A percentile compares a stretch with the other conserved stretches of the same genome.
Evolutionary conservation across 1,140 invertebrate genomes (phyloP).

Genomic region (Pseudomyrmex dendroicus): DNA sequence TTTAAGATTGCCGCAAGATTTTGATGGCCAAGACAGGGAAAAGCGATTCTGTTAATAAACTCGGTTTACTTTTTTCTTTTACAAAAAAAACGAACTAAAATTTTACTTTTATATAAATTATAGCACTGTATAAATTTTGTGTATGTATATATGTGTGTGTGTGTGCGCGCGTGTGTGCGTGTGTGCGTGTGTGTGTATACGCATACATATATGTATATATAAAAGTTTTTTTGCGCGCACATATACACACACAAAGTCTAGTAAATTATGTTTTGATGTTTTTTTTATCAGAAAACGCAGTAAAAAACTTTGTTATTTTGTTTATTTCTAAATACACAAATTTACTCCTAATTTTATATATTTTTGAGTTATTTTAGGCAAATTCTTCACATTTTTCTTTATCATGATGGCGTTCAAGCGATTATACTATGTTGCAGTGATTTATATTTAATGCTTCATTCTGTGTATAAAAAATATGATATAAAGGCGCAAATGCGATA

Average conservation of each 20-base stretch:
- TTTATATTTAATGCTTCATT: slow-evolving; percentile 63
- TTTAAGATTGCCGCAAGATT: no score
- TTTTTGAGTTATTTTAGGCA: neutral
- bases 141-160: no score
- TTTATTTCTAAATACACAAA: neutral
- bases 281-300: neutral
- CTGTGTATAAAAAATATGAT: slow-evolving; percentile 67
- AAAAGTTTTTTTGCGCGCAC: no score
- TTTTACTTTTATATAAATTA: no score
- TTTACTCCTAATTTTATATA: neutral
- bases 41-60: slow-evolving; percentile 22
- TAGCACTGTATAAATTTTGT: no score
- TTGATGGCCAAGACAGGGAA: no score
- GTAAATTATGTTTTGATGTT: neutral
- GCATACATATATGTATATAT: no score
- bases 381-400: no score
- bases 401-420: slow-evolving; percentile 45
- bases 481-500: slow-evolving; percentile 31
- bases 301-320: neutral
- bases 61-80: slow-evolving; percentile 2
- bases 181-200: no score
- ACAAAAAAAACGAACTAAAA: no score
- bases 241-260: no score
- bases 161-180: no score
- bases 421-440: slow-evolving; percentile 52